Evolutionary conservation across 1,140 invertebrate species (phyloP), one percentile per base, ranked within the genome.

Genomic region (Wiebesia pumilae): DNA sequence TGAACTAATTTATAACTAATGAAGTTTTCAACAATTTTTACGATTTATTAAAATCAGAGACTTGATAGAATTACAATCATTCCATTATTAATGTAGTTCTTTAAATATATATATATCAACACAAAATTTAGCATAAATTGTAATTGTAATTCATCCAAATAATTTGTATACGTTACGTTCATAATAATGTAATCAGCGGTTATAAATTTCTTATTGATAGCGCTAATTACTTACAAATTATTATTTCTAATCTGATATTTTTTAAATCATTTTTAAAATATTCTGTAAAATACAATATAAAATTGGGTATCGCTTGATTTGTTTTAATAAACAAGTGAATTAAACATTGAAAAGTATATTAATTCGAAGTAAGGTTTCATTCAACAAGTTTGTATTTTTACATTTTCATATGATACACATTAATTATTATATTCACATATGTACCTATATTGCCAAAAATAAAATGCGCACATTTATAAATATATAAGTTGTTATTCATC

Each of bases 401-500:
- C 67, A 82, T 10, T 69, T 69, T 88, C 65, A 40, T 83, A 85
- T 38, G 19, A 85, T 88, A 83, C 71, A 86, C 83, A 81, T n/a
- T 62, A 84, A 85, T 83, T 81, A 51, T 71, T 62, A 75, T 84
- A 81, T 84, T 84, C 82, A 84, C 77, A 71, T 69, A 58, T 75
- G 40, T 83, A 83, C 27, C 69, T 69, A 51, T 85, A 54, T 43
- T 33, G 24, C 80, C 65, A 87, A 84, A 87, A 81, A 87, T 84
- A 84, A 87, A 87, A 87, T 87, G 62, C 62, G 21, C 69, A 9
- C 33, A 83, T 79, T 81, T 54, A 65, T 83, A 73, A 33, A 38
- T 75, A 27, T n/a, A 77, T 78, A 71, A 30, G 27, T 33, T 38
- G 33, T 88, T 81, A 91, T 86, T 92, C 90, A 78, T 89, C 92